phyloP scores from a whole-genome alignment of 2,113 vertebrate species.

The Fukomys damarensis region DNA sequence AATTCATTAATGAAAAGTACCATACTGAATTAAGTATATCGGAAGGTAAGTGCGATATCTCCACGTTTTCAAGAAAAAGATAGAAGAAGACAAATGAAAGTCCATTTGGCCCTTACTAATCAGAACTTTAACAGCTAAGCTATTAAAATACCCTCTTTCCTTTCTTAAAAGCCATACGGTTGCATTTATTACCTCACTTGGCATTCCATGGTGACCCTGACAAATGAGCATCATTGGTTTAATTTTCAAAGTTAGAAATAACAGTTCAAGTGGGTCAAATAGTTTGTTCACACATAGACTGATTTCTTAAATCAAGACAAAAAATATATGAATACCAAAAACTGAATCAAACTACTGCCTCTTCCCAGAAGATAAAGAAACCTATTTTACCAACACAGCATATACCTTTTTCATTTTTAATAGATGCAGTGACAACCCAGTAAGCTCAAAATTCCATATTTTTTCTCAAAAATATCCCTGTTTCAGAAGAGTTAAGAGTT shows the following conservation, averaged over 20 bases:
- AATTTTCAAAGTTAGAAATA: conserved; percentile 16
- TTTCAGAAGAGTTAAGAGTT: neutral
- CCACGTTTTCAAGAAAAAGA: neutral
- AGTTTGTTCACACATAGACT: neutral
- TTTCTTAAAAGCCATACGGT: neutral
- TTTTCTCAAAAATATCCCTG: neutral
- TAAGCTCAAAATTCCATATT: neutral
- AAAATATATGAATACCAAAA: neutral
- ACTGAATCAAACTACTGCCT: neutral
- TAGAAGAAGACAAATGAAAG: neutral
- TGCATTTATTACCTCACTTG: neutral
- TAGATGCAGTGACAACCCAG: neutral
- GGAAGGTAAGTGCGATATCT: neutral
- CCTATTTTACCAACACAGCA: neutral
- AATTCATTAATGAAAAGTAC: neutral
- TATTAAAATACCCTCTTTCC: neutral
- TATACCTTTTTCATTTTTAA: neutral
- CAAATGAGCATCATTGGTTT: neutral
- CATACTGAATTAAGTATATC: neutral
- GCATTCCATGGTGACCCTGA: neutral
- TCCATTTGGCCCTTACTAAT: neutral
- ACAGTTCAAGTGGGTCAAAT: neutral
- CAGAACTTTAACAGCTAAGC: neutral
- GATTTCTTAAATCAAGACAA: neutral
- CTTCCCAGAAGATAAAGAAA: neutral